phyloP scores from a whole-genome alignment of 2,888 invertebrate genomes.

The Pyrrhia umbra region DNA sequence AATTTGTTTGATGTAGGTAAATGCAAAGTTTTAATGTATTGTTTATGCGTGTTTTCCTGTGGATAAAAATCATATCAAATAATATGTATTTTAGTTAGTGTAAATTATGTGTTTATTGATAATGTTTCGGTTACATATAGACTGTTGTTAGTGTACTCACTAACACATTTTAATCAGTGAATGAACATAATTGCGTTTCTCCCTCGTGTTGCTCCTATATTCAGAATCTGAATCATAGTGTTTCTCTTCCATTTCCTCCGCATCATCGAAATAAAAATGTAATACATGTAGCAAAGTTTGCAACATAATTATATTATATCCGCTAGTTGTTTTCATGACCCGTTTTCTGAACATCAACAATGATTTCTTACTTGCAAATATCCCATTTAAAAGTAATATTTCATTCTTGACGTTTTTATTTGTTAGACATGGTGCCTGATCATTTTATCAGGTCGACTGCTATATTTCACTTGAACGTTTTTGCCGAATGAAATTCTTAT shows the following conservation, averaged over 20 bases:
- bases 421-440: constrained; percentile 8
- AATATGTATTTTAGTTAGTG: background rate
- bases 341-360: constrained; percentile 41
- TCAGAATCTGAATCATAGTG: constrained; percentile 19
- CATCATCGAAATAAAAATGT: constrained; percentile 31
- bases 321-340: constrained; percentile 53
- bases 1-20: background rate
- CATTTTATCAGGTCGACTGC: constrained; percentile 10
- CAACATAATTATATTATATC: constrained; percentile 24
- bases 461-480: constrained; percentile 1
- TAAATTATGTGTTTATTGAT: background rate
- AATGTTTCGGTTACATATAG: constrained; percentile 3
- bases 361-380: constrained; percentile 47
- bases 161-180: too few species aligned
- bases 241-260: constrained; percentile 15
- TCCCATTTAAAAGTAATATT: constrained; percentile 49
- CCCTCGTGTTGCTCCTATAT: background rate
- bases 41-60: background rate
- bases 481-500: constrained; percentile 10
- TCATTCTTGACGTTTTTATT: constrained; percentile 46
- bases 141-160: background rate
- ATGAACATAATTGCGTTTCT: background rate
- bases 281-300: constrained; percentile 19
- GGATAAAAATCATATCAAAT: background rate
- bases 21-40: background rate